Evolutionary conservation across 2,113 vertebrate species (phyloP), one percentile per base, ranked within the genome.

Genomic region (Zootoca vivipara): DNA sequence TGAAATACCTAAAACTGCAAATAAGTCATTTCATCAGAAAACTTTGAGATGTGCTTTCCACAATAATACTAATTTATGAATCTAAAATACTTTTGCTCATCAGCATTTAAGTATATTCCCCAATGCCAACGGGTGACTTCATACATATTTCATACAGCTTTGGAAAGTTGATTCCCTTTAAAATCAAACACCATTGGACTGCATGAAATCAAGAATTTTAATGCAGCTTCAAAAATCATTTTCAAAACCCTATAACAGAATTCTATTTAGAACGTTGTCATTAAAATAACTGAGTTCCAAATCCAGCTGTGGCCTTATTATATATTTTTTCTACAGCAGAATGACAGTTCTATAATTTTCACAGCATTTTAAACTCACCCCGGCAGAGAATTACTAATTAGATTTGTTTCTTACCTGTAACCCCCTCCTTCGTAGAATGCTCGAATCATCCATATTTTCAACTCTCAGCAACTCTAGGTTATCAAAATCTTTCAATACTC

Each of bases 401-500:
- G 91, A 83, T 93, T 92, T 94, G 86, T 79, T 92, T 93, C 97
- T 96, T 94, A 98, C 97, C 97, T 98, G 97, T 94, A 98, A 93
- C 88, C 97, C 97, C 87, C 97, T 96, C 90, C 97, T 96, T 89
- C 95, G 96, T 64, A 97, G 93, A 94, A 98, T 97, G 93, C 97
- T 97, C 65, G 97, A 97, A 94, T 98, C 96, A 95, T 97, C 97
- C 97, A 98, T 98, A 91, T 90, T 91, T 95, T 69, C 1, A 9
- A 40, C 90, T 26, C 83, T 90, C 90, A 74, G 90, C 87, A 93
- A 94, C 89, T 94, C 88, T 89, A 87, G 42, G 77, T 74, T 85
- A 85, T 33, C 74, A 95, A 92, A 35, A 92, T 88, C 73, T 91
- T 90, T 72, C 88, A 89, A 82, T 82, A 64, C 83, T 93, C 56